Percentiles rank a stretch among this genome's conserved stretches.
Evolutionary conservation across 2,888 invertebrate species (phyloP).

Genomic region (Hypena proboscidalis): DNA sequence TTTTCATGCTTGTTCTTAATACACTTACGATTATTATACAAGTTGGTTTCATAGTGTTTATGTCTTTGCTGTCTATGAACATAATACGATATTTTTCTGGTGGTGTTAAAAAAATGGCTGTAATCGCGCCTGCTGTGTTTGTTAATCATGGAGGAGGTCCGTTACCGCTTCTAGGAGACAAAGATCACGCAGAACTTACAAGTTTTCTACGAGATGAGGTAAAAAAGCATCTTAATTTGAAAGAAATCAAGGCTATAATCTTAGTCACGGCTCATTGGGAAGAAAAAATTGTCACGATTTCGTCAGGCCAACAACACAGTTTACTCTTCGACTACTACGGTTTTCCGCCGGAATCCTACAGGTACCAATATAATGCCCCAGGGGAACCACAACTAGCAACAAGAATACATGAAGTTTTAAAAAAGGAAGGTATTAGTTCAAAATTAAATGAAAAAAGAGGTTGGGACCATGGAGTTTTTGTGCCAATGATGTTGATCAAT

Average conservation of each 20-base stretch:
- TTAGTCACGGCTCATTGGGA: slow-evolving; percentile 81
- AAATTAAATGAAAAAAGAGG: slow-evolving; percentile 72
- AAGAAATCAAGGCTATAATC: slow-evolving; percentile 72
- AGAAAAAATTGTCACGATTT: slow-evolving; percentile 70
- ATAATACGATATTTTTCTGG: slow-evolving; percentile 69
- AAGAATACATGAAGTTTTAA: slow-evolving; percentile 60
- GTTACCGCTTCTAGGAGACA: slow-evolving; percentile 72
- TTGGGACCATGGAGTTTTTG: slow-evolving; percentile 82
- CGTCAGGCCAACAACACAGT: slow-evolving; percentile 71
- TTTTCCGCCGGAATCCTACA: slow-evolving; percentile 76
- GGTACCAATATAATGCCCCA: slow-evolving; percentile 74
- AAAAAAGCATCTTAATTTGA: slow-evolving; percentile 68
- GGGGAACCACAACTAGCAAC: slow-evolving; percentile 70
- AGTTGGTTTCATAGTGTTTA: slow-evolving; percentile 72
- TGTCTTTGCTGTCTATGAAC: slow-evolving; percentile 78
- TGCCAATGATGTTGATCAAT: slow-evolving; percentile 79
- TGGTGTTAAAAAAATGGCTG: slow-evolving; percentile 64
- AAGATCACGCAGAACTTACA: slow-evolving; percentile 70
- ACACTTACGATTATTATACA: slow-evolving; percentile 71
- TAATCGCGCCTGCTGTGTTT: slow-evolving; percentile 74
- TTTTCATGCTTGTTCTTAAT: slow-evolving; percentile 77
- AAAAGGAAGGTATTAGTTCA: slow-evolving; percentile 66
- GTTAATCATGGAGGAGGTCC: slow-evolving; percentile 81
- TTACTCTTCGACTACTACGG: slow-evolving; percentile 80
- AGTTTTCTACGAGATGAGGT: slow-evolving; percentile 70